Base-by-base conservation (phyloP, 2,888 invertebrate species). In the Ectemnius lituratus region DNA sequence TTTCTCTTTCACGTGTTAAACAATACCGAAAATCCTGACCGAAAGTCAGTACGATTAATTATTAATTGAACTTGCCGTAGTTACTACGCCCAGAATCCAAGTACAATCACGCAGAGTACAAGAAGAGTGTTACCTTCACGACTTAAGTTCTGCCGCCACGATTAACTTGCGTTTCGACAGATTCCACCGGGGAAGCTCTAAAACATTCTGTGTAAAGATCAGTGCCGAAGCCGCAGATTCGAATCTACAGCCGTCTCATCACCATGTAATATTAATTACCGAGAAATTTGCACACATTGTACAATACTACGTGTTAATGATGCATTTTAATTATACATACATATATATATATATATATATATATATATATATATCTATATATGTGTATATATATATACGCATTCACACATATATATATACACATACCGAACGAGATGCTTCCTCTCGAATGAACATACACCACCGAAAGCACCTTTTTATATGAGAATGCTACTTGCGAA, bases 301-400 rank as follows among this genome's bases (percentile, higher is more conserved):
- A 88, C 80, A 87, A 88, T 88, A 87, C 75, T 81, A 85, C 76
- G 74, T 83, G 84, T 83, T 80, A 87, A 85, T 78, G 75, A 80
- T 80, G 69, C 75, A 67, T 79, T 77, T 66, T 70, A 79, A 70
- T 75, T 68, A 78, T 78, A 60, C 69, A 67, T 67, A 70, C 59
- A 73, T 70, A 83, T 82, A 72, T 67, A 58, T 74, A 73, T 70
- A 83, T 82, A 72, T 67, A 58, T 74, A 75, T 57, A 67, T 62
- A 65, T 60, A 69, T 46, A 58, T 16, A 62, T 14, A 56, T 16
- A 64, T 20, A 68, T 45, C 45, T 27, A 65, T 56, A 62, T 61
- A 67, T 62, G 60, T 49, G 20, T 13, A 59, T 13, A 67, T 45
- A 18, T 16, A 60, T n/a, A 68, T 58, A 62, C 11, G 62, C 18